phyloP scores from a whole-genome alignment of 2,113 vertebrate genomes.

The Catharus bicknelli region DNA sequence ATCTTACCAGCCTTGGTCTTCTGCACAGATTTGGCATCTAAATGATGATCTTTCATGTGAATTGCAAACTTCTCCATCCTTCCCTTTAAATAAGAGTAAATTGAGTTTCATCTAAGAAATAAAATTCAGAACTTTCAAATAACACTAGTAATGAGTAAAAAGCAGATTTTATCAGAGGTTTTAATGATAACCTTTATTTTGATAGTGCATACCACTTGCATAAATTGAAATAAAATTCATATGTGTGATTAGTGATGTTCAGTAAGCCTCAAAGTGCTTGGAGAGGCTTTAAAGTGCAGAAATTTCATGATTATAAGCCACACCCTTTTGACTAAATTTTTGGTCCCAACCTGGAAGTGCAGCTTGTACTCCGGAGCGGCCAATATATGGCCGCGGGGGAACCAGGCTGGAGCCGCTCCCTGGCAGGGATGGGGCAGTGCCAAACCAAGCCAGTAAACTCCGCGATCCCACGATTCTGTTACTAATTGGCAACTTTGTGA shows the following conservation, averaged over 20 bases:
- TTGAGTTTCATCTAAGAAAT: not conserved
- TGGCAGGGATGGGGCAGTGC: no score
- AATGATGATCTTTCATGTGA: not conserved
- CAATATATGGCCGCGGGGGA: no score
- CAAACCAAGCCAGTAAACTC: no score
- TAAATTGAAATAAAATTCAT: not conserved
- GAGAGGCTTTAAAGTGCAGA: not conserved
- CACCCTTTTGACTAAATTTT: no score
- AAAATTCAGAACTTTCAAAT: not conserved
- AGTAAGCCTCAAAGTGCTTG: not conserved
- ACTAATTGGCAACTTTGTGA: no score
- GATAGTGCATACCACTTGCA: not conserved
- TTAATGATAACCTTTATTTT: not conserved
- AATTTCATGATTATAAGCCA: no score
- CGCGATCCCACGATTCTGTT: no score
- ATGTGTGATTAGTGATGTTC: not conserved
- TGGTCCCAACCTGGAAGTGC: no score
- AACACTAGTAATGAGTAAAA: not conserved
- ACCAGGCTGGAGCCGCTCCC: no score
- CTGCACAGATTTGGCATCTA: not conserved
- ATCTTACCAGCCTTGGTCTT: not conserved
- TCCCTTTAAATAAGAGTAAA: not conserved
- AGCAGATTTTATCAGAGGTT: not conserved
- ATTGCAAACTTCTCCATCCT: not conserved
- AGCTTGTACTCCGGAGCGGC: no score